Conservation (phyloP, 2,797 vertebrate genomes). For the Synanceia verrucosa region DNA sequence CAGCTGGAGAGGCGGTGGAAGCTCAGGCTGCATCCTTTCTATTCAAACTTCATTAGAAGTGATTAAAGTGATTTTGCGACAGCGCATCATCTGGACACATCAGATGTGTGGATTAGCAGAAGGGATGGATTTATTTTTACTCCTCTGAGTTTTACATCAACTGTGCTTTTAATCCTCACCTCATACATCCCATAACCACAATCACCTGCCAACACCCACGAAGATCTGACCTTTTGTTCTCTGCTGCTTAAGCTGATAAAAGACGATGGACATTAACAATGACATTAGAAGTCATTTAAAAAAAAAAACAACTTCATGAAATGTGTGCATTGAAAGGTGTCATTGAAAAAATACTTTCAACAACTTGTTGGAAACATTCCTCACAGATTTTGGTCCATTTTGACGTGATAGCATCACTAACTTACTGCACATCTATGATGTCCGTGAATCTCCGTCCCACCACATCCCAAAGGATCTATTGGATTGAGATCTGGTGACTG, state of each 20-base stretch:
- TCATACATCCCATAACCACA: constrained; percentile 3
- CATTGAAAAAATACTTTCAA: not conserved
- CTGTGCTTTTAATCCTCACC: constrained; percentile 62
- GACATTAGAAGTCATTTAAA: constrained; percentile 28
- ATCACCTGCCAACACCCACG: constrained; percentile 16
- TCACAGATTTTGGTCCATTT: too few relatives aligned
- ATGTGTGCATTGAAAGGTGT: not conserved
- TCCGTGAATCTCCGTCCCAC: too few relatives aligned
- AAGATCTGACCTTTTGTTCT: constrained; percentile 59
- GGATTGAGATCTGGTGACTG: too few relatives aligned
- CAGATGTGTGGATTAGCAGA: constrained; percentile 67
- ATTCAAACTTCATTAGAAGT: constrained; percentile 76
- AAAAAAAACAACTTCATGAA: constrained; percentile 6
- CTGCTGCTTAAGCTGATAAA: constrained; percentile 49
- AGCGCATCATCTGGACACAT: constrained; percentile 72
- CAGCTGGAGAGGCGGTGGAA: constrained; percentile 72
- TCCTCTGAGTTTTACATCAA: constrained; percentile 35
- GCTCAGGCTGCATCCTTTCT: constrained; percentile 49
- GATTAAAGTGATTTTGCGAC: constrained; percentile 82
- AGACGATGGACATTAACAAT: constrained; percentile 28
- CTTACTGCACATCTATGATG: too few relatives aligned
- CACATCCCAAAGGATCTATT: too few relatives aligned
- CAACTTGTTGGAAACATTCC: too few relatives aligned
- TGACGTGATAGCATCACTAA: too few relatives aligned
- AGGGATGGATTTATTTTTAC: constrained; percentile 40